These are phyloP conservation scores for Scomber scombrus DNA, from an alignment of 2,113 vertebrate genomes.

Conservation along the genomic window DNA sequence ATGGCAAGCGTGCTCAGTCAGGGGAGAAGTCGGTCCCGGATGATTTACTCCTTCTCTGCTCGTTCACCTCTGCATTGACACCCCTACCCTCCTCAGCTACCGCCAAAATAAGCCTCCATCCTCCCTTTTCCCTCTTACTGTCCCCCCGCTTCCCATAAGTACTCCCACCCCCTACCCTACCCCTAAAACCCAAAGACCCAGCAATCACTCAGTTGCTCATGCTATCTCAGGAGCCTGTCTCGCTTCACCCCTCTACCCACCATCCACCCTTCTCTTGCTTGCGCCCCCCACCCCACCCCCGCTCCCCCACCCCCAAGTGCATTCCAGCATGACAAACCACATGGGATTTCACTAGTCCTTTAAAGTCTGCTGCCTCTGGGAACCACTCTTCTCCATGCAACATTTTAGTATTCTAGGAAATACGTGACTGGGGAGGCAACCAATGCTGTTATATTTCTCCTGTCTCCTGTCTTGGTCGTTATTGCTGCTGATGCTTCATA, in stretches of 20 bases:
- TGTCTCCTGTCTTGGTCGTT: conserved; percentile 61
- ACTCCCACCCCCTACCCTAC: conserved; percentile 15
- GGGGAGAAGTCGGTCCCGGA: conserved; percentile 76
- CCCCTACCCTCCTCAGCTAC: conserved; percentile 62
- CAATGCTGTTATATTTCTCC: conserved; percentile 68
- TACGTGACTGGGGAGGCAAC: conserved; percentile 84
- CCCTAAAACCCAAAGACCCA: conserved; percentile 65
- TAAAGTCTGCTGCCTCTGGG: conserved; percentile 85
- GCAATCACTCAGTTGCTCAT: conserved; percentile 78
- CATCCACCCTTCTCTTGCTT: conserved; percentile 35
- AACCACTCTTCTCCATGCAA: conserved; percentile 80
- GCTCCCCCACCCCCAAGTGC: conserved; percentile 54
- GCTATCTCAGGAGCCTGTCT: conserved; percentile 80
- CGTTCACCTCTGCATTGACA: conserved; percentile 49
- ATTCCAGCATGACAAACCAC: conserved; percentile 86
- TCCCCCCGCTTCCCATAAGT: conserved; percentile 11
- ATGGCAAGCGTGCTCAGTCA: conserved; percentile 76
- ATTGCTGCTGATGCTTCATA: conserved; percentile 66
- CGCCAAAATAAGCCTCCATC: conserved; percentile 63
- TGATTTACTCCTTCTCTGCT: conserved; percentile 78
- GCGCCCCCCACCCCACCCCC: conserved; percentile 4
- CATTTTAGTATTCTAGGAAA: conserved; percentile 84
- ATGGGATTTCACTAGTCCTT: conserved; percentile 85
- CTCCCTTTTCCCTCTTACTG: conserved; percentile 41
- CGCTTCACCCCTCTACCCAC: conserved; percentile 42